Percentiles rank a stretch among this genome's conserved stretches.
Conservation (phyloP, 2,113 vertebrate species). For the Malurus alboscapulatus region DNA sequence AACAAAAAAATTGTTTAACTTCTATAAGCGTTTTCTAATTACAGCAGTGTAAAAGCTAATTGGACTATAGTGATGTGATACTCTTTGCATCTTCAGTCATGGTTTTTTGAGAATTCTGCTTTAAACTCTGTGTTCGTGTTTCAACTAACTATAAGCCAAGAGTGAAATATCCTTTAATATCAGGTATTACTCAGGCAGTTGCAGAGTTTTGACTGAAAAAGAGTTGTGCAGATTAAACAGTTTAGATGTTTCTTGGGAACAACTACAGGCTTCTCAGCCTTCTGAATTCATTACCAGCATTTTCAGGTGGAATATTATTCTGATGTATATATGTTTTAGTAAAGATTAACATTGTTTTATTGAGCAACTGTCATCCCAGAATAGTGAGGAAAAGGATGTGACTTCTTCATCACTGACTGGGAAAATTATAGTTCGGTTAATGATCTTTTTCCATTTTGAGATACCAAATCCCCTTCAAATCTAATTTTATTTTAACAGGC, state of each 20-base stretch:
- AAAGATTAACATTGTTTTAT: neutral
- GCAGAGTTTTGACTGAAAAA: neutral
- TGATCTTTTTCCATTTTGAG: neutral
- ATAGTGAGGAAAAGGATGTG: neutral
- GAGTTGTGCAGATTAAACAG: neutral
- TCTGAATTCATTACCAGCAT: neutral
- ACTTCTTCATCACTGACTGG: neutral
- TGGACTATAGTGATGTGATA: rapidly evolving
- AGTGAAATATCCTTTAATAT: neutral
- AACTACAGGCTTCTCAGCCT: neutral
- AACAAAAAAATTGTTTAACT: neutral
- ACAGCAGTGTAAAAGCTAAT: neutral
- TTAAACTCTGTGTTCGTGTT: neutral
- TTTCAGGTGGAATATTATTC: neutral
- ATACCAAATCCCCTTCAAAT: neutral
- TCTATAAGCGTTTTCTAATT: neutral
- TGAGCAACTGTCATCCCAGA: neutral
- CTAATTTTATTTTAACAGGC: neutral
- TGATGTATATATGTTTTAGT: neutral
- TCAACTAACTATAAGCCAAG: neutral
- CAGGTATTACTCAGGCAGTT: neutral
- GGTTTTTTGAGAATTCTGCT: neutral
- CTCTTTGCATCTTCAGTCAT: neutral
- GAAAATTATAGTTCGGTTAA: neutral
- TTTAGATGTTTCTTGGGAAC: neutral